Evolutionary conservation across 2,113 vertebrate genomes (phyloP), one percentile per base, ranked within the genome.

Genomic region (Colistium nudipinnis): DNA sequence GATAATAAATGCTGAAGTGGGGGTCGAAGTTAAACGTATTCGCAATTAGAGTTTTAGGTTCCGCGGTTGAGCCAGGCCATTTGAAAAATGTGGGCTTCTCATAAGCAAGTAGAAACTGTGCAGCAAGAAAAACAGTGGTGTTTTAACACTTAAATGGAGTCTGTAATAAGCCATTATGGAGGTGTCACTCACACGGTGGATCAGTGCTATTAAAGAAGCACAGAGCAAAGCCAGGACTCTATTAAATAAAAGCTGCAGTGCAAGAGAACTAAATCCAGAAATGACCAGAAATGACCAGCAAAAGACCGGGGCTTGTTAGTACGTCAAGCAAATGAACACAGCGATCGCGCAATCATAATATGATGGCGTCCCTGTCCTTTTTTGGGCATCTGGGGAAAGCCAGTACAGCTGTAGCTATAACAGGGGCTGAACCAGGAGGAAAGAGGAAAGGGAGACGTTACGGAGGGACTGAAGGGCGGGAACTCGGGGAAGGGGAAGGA

Each of bases 341-440:
- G 39, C 13, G 47, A 64, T 47, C 74, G 54, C 35, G 54, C 57
- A 71, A 63, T 48, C 63, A 81, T 27, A 76, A 75, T 27, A 35
- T 53, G 60, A 49, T 59, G 53, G 75, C 31, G 53, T 70, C 28
- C 66, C 76, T 72, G 36, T 81, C 90, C 89, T 87, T 90, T 71
- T 90, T 89, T 89, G 87, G 89, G 82, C 84, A 90, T 90, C 31
- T 76, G 68, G 62, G 63, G 74, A 89, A 76, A 79, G 70, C 43
- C 71, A 38, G 63, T 33, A 47, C 52, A 57, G 71, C 80, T 59
- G 25, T 19, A 74, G 75, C 51, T 39, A 45, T 39, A 79, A 20
- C 62, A 62, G 63, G 62, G 66, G 67, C 62, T 61, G 64, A 31
- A 39, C 43, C 8, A n/a, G 12, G 74, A 62, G 59, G 43, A 7